Base-by-base conservation (phyloP, 2,888 invertebrate genomes). In the Acanthosepion pharaonis region DNA sequence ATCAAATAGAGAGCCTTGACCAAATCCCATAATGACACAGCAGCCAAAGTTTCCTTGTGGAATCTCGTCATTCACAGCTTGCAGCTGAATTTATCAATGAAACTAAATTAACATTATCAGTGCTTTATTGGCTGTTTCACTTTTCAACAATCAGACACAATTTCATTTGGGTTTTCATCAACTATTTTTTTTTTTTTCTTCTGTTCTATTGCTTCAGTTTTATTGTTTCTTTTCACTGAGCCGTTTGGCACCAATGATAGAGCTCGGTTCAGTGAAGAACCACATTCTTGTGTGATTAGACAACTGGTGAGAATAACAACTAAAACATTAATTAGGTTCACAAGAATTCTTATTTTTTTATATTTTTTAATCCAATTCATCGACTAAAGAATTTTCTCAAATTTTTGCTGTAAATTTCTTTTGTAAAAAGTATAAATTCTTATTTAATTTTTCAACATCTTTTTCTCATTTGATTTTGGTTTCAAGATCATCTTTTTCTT, bases 391-490 rank as follows among this genome's bases (percentile, higher is more conserved):
- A 78, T 33, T n/a, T 15, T n/a, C n/a, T 5, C 11, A n/a, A n/a
- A 15, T 78, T 78, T 78, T 78, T 78, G 78, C 78, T 78, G 78
- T 78, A 78, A 59, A 78, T 78, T 78, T n/a, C 78, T 78, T 78
- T 78, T 78, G 78, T 78, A n/a, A 78, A 78, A 78, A 78, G 78
- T 78, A 78, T 78, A 78, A 78, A 78, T 78, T 78, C 64, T 25
- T 51, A 51, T 59, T 59, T 59, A 20, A 59, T 78, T 78, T 78
- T 78, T 78, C 18, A 3, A n/a, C 15, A 4, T 8, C 25, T 6
- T 25, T 78, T 78, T 33, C 23, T 78, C 23, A 59, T 59, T 59
- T 3, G 4, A 59, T n/a, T 78, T 78, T 78, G 28, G 28, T 78
- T 78, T 78, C 11, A n/a, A n/a, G 28, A 78, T 9, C 8, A 78